These are phyloP conservation scores for Melanophora roralis DNA, from an alignment of 2,888 invertebrate species.

Conservation along the genomic window DNA sequence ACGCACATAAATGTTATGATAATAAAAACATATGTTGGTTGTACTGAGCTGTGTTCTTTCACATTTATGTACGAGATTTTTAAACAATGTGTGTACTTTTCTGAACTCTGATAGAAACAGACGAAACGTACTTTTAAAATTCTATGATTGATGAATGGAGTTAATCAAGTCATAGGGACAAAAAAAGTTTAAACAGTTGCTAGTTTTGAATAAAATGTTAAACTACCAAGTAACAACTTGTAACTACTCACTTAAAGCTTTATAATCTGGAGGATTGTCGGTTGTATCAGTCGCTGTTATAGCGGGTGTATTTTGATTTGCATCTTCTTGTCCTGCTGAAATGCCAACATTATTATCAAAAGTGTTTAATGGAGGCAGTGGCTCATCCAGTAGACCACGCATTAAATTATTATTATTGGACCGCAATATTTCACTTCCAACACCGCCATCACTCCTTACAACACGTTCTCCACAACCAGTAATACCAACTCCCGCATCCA, in stretches of 20 bases:
- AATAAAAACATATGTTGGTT: too few species aligned
- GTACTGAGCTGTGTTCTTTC: too few species aligned
- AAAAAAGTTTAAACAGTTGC: too few species aligned
- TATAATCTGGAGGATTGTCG: constrained; percentile 76
- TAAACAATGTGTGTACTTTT: too few species aligned
- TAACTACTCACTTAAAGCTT: constrained; percentile 72
- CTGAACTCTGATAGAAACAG: too few species aligned
- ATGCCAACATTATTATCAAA: constrained; percentile 23
- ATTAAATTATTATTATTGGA: constrained; percentile 53
- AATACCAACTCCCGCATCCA: constrained; percentile 78
- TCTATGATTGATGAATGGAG: too few species aligned
- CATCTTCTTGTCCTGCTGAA: constrained; percentile 31
- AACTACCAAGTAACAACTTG: too few species aligned
- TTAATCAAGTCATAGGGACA: too few species aligned
- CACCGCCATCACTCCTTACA: constrained; percentile 77
- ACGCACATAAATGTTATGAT: too few species aligned
- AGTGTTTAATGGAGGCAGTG: constrained; percentile 12
- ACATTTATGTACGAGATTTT: too few species aligned
- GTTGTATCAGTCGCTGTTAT: constrained; percentile 69
- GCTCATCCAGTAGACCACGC: constrained; percentile 7
- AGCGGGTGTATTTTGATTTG: constrained; percentile 63
- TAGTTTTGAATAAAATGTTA: too few species aligned
- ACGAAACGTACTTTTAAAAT: too few species aligned
- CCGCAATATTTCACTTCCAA: constrained; percentile 46
- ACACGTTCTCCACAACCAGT: background rate